Percentiles rank a stretch among this genome's conserved stretches.
Evolutionary conservation across 2,888 invertebrate species (phyloP).

Genomic region (Muschampia plurimacula): DNA sequence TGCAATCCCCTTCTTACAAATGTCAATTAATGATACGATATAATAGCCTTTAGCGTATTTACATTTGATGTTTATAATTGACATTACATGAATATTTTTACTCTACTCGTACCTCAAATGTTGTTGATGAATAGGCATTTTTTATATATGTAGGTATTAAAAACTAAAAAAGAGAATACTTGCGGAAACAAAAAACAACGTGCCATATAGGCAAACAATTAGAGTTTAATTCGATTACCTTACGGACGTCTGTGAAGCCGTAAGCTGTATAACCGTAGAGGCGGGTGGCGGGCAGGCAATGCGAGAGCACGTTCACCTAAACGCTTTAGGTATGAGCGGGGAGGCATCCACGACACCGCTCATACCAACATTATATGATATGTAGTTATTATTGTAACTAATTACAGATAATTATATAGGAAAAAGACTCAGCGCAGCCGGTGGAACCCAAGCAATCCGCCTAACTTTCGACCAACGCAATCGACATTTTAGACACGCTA

Average conservation of each 20-base stretch:
- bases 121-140: background rate
- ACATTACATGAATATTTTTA: conserved; percentile 15
- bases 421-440: conserved; percentile 63
- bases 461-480: conserved; percentile 40
- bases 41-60: conserved; percentile 47
- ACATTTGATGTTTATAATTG: conserved; percentile 33
- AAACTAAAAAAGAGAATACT: conserved; percentile 3
- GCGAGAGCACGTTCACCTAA: conserved; percentile 76
- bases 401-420: conserved; percentile 71
- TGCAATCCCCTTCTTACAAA: conserved; percentile 62
- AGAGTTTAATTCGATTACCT: conserved; percentile 21
- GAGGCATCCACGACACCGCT: conserved; percentile 84
- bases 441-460: conserved; percentile 36
- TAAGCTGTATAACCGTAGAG: background rate
- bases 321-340: conserved; percentile 86
- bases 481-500: conserved; percentile 31
- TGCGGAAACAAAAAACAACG: conserved; percentile 21
- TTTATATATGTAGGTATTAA: conserved; percentile 21
- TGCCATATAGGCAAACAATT: conserved; percentile 37
- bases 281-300: conserved; percentile 62
- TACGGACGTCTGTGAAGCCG: background rate
- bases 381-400: conserved; percentile 82
- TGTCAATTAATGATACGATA: conserved; percentile 74
- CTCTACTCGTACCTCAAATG: conserved; percentile 8
- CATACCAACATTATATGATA: conserved; percentile 81